phyloP scores from a whole-genome alignment of 2,888 invertebrate species.

The Cryptocephalus primarius region DNA sequence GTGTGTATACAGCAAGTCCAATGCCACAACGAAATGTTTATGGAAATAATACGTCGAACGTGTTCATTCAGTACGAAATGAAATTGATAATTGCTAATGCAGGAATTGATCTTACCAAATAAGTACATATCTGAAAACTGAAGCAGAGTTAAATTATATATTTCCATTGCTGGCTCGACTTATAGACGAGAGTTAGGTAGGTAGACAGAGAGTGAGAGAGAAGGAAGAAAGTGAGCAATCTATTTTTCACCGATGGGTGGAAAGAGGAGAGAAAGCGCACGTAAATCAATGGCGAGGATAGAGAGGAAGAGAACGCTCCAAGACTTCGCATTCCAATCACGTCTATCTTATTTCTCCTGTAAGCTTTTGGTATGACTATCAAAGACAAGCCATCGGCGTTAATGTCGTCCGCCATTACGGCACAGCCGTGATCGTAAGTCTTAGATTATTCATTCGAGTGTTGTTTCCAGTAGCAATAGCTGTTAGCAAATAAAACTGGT shows the following conservation, averaged over 20 bases:
- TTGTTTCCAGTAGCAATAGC: slow-evolving; percentile 32
- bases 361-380: slow-evolving; percentile 17
- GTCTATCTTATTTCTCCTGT: slow-evolving; percentile 28
- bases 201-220: background rate
- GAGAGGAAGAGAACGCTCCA: slow-evolving; percentile 6
- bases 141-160: no score
- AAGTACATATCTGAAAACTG: no score
- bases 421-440: slow-evolving; percentile 11
- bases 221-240: background rate
- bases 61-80: no score
- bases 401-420: background rate
- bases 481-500: slow-evolving; percentile 32
- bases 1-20: no score
- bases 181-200: background rate
- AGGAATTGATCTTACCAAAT: no score
- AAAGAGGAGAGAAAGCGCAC: no score
- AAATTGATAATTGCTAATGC: no score
- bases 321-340: slow-evolving; percentile 29
- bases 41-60: no score
- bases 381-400: slow-evolving; percentile 13
- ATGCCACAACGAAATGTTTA: no score
- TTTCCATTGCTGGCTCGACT: no score
- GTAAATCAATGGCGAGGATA: no score
- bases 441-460: slow-evolving; percentile 17
- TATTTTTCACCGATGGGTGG: no score